These are phyloP conservation scores for Drosophila rellima DNA, from an alignment of 2,888 invertebrate genomes.

Conservation along the genomic window DNA sequence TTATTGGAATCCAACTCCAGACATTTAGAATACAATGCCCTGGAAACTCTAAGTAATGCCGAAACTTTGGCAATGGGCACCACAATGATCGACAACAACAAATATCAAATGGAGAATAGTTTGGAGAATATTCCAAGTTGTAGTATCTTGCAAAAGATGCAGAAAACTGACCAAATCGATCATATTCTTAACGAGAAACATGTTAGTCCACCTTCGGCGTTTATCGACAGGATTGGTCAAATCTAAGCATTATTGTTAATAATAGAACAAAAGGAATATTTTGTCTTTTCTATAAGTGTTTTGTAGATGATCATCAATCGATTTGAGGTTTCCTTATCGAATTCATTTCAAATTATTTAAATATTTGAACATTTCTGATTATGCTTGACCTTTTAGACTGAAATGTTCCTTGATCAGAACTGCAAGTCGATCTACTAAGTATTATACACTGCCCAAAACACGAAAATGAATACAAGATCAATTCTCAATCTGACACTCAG, in stretches of 20 bases:
- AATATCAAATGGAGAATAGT: slow-evolving; percentile 60
- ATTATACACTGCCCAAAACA: slow-evolving; percentile 17
- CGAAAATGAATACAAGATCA: slow-evolving; percentile 16
- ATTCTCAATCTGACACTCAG: slow-evolving; percentile 5
- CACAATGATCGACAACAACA: slow-evolving; percentile 70
- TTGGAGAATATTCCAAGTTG: slow-evolving; percentile 42
- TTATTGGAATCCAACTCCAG: slow-evolving; percentile 70
- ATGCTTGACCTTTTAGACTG: slow-evolving; percentile 17
- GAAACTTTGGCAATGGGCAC: slow-evolving; percentile 83
- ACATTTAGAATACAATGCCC: slow-evolving; percentile 80
- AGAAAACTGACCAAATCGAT: slow-evolving; percentile 68
- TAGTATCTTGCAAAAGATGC: slow-evolving; percentile 14
- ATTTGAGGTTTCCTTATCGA: slow-evolving; percentile 6
- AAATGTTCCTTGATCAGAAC: slow-evolving; percentile 23
- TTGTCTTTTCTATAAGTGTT: slow-evolving; percentile 11
- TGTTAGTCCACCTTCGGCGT: slow-evolving; percentile 86
- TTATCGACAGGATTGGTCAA: slow-evolving; percentile 84
- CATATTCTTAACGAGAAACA: slow-evolving; percentile 79
- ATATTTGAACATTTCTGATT: not conserved
- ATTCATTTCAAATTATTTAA: slow-evolving; percentile 2
- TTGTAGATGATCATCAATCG: slow-evolving; percentile 8
- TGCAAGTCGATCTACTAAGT: slow-evolving; percentile 22
- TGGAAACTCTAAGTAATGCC: slow-evolving; percentile 83
- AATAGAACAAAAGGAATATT: slow-evolving; percentile 7
- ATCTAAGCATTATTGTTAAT: slow-evolving; percentile 16